Evolutionary conservation across 35 echinoderm and acorn worm species (phyloP).

Genomic region (Hemicentrotus pulcherrimus): DNA sequence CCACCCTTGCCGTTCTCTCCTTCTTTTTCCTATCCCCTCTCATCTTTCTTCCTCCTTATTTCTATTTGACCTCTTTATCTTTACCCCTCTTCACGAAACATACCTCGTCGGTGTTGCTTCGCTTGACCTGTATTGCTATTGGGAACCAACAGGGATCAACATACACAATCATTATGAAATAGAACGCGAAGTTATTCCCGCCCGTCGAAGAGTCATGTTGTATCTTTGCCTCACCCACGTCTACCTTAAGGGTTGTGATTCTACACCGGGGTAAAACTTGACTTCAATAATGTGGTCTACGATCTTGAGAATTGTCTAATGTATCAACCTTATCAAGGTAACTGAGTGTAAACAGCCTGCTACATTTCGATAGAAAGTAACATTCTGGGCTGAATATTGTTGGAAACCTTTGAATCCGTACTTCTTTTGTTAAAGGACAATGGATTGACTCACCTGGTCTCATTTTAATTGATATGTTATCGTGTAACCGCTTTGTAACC

Average conservation of each 20-base stretch:
- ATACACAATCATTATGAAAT: background rate
- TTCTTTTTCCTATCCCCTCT: background rate
- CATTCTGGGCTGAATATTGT: too few relatives aligned
- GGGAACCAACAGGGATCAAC: background rate
- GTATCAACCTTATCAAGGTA: too few relatives aligned
- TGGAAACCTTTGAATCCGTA: too few relatives aligned
- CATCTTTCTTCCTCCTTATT: background rate
- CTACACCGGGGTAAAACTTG: too few relatives aligned
- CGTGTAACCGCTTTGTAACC: too few relatives aligned
- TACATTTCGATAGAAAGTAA: too few relatives aligned
- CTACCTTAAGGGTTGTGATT: background rate
- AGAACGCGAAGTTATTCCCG: background rate
- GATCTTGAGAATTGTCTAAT: too few relatives aligned
- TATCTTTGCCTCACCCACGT: background rate
- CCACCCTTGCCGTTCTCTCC: background rate
- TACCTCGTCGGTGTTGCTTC: background rate
- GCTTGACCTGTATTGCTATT: background rate
- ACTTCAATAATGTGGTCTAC: too few relatives aligned
- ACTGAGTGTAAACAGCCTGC: too few relatives aligned
- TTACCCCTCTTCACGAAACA: background rate
- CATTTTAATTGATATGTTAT: too few relatives aligned
- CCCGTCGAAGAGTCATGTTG: background rate
- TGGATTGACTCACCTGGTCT: too few relatives aligned
- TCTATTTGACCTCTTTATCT: background rate
- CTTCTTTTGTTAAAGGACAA: too few relatives aligned